Percentiles rank a stretch among this genome's conserved stretches.
Conservation (phyloP, 2,113 vertebrate species). For the Platichthys stellatus region DNA sequence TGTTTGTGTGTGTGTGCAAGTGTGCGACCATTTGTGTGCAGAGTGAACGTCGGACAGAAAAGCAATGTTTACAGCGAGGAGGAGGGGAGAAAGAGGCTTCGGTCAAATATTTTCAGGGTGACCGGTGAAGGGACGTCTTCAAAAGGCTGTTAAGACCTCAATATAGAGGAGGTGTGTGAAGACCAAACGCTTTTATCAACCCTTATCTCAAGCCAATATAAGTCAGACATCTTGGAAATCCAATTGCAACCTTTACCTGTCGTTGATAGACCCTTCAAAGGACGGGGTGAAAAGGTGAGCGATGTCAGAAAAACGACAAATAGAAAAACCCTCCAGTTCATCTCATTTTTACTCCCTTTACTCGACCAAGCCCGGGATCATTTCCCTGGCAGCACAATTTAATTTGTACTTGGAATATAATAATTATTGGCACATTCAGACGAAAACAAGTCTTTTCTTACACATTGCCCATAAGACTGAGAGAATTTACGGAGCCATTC, state of each 20-base stretch:
- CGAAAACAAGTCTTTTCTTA: slow-evolving; percentile 8
- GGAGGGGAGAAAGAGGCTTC: background rate
- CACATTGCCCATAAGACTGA: background rate
- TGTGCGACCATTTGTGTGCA: background rate
- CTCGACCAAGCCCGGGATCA: background rate
- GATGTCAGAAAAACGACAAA: slow-evolving; percentile 24
- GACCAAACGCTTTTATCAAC: slow-evolving; percentile 30
- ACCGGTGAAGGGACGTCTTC: slow-evolving; percentile 53
- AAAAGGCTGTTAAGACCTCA: slow-evolving; percentile 58
- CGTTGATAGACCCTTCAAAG: slow-evolving; percentile 41
- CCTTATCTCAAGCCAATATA: slow-evolving; percentile 26
- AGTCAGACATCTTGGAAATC: slow-evolving; percentile 31
- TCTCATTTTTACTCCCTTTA: background rate
- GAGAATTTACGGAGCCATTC: slow-evolving; percentile 51
- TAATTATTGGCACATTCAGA: slow-evolving; percentile 34
- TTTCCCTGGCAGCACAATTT: background rate
- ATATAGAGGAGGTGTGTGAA: slow-evolving; percentile 3
- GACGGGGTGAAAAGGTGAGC: slow-evolving; percentile 16
- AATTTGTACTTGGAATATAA: slow-evolving; percentile 22
- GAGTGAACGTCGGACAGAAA: slow-evolving; percentile 2
- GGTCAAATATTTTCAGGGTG: slow-evolving; percentile 58
- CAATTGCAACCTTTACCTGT: slow-evolving; percentile 27
- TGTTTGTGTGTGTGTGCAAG: background rate
- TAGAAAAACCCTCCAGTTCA: background rate
- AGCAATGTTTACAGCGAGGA: too few species aligned